These are phyloP conservation scores for Volucella zonaria DNA, from an alignment of 2,888 invertebrate species.

Conservation along the genomic window DNA sequence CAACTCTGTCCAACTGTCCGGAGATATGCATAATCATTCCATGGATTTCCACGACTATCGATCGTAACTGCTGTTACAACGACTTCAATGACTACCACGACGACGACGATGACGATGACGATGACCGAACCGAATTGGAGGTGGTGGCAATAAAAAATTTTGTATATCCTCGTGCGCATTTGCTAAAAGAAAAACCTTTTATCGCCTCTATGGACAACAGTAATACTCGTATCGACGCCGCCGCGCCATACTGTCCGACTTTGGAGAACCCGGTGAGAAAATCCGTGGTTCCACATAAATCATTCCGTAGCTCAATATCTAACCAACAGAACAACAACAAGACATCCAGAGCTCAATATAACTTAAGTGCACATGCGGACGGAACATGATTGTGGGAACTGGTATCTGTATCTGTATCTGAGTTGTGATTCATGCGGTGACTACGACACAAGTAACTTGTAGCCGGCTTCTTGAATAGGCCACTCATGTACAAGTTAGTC, in stretches of 20 bases:
- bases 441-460: conserved; percentile 16
- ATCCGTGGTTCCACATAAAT: conserved; percentile 56
- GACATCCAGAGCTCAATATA: conserved; percentile 32
- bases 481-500: conserved; percentile 27
- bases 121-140: conserved; percentile 51
- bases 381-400: conserved; percentile 60
- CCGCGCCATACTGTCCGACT: conserved; percentile 30
- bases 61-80: not conserved
- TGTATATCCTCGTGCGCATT: not conserved
- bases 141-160: conserved; percentile 39
- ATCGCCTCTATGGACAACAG: conserved; percentile 8
- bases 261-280: conserved; percentile 40
- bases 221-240: not conserved
- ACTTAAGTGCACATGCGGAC: conserved; percentile 9
- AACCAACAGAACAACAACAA: conserved; percentile 10
- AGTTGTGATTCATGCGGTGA: conserved; percentile 52
- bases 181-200: conserved; percentile 31
- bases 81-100: not conserved
- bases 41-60: conserved; percentile 20
- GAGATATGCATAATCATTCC: conserved; percentile 53
- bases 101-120: conserved; percentile 7
- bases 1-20: not conserved
- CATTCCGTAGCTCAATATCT: conserved; percentile 37
- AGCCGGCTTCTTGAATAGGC: conserved; percentile 51
- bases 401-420: conserved; percentile 11